These are phyloP conservation scores for Anodontia alba DNA, from an alignment of 2,888 invertebrate genomes.

Conservation along the genomic window DNA sequence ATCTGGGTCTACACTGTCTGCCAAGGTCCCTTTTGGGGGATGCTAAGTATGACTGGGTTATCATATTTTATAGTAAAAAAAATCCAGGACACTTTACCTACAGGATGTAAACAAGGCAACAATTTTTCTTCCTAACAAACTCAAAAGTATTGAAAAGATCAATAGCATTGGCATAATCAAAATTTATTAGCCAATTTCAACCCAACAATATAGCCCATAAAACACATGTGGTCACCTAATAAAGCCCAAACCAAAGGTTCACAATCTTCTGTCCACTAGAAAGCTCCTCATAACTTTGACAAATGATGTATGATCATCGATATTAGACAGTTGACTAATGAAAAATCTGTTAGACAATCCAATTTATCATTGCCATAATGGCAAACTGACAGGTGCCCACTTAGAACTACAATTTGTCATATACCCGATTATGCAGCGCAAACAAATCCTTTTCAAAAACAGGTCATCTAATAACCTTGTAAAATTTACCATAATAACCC, in stretches of 20 bases:
- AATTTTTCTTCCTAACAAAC: constrained; percentile 2
- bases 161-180: neutral
- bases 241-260: neutral
- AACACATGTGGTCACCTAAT: constrained; percentile 17
- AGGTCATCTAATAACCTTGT: constrained; percentile 7
- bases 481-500: neutral
- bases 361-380: constrained; percentile 50
- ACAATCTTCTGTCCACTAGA: neutral
- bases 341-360: constrained; percentile 39
- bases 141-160: neutral
- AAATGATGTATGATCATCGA: constrained; percentile 53
- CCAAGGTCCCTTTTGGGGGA: too few species aligned
- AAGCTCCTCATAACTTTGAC: neutral
- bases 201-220: constrained; percentile 8
- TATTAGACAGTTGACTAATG: constrained; percentile 57
- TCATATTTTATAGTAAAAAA: too few species aligned
- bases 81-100: too few species aligned
- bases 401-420: constrained; percentile 16
- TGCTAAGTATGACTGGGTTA: too few species aligned
- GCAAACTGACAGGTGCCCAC: constrained; percentile 27
- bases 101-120: neutral
- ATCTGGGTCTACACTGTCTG: too few species aligned
- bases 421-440: neutral
- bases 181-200: constrained; percentile 12
- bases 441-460: constrained; percentile 5